These are phyloP conservation scores for Caerostris darwini DNA, from an alignment of 1,140 invertebrate species.

Conservation along the genomic window DNA sequence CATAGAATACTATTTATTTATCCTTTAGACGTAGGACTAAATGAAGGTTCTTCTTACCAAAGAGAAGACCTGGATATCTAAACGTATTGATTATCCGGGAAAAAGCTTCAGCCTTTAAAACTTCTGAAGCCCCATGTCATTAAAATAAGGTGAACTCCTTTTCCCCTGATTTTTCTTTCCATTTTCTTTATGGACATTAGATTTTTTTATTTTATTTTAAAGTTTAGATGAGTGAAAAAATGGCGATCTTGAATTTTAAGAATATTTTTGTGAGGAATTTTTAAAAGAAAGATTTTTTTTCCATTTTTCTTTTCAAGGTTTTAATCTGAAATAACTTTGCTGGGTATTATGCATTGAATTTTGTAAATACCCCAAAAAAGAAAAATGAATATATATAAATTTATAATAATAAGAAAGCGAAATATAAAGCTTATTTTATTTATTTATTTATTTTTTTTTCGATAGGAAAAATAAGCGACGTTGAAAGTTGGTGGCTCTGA, in stretches of 20 bases:
- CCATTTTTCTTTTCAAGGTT: too few species aligned
- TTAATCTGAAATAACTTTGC: too few species aligned
- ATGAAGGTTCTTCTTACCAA: neutral
- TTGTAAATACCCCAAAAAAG: neutral
- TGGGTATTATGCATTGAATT: too few species aligned
- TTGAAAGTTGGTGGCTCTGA: too few species aligned
- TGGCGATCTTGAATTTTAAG: neutral
- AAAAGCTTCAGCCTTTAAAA: constrained; percentile 1
- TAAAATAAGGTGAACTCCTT: neutral
- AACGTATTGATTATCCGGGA: neutral
- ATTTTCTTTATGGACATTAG: neutral
- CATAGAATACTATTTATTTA: constrained; percentile 41
- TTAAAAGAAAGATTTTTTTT: neutral
- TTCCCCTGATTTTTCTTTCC: neutral
- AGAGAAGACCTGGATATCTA: neutral
- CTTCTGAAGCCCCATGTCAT: constrained; percentile 20
- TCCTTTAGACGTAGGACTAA: neutral
- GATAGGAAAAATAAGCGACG: too few species aligned
- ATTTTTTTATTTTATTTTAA: neutral
- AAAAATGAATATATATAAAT: too few species aligned
- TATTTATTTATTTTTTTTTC: too few species aligned
- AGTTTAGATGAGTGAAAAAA: neutral
- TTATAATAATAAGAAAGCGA: too few species aligned
- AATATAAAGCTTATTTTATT: too few species aligned
- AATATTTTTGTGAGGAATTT: constrained; percentile 7